Conservation (phyloP, 1,140 invertebrate species). For the Brachionus sp. region DNA sequence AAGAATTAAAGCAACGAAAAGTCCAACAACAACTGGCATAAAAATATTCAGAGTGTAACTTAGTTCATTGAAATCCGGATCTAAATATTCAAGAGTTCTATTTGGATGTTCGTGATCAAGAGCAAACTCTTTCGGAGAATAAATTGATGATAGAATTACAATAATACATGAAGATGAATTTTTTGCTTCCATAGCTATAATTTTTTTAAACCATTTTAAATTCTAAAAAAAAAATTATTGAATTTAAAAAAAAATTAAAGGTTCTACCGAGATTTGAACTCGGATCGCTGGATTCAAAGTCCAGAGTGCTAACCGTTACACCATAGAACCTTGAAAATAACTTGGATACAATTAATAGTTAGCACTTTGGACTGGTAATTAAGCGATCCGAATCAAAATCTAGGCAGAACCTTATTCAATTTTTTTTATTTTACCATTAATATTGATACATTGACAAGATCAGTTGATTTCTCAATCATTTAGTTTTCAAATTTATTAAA, state of each 20-base stretch:
- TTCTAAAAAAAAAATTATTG: background rate
- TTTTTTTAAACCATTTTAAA: background rate
- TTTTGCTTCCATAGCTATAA: background rate
- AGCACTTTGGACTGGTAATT: constrained; percentile 38
- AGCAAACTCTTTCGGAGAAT: background rate
- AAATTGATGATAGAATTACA: constrained; percentile 21
- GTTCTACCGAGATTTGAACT: constrained; percentile 37
- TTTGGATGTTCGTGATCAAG: background rate
- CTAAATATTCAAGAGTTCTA: background rate
- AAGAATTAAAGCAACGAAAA: constrained; percentile 33
- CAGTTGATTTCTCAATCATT: background rate
- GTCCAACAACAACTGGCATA: background rate
- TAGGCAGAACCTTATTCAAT: background rate
- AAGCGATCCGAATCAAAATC: constrained; percentile 34
- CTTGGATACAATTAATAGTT: background rate
- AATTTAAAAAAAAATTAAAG: background rate
- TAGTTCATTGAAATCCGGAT: background rate
- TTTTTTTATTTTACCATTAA: background rate
- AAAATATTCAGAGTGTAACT: background rate
- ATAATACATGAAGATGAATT: constrained; percentile 17
- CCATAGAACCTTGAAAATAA: constrained; percentile 17
- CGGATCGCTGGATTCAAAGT: constrained; percentile 31
- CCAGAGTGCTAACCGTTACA: constrained; percentile 33
- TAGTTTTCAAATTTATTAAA: background rate
- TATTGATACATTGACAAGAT: background rate